These are phyloP conservation scores for Empidonax alnorum DNA, from an alignment of 2,113 vertebrate species.

Conservation along the genomic window DNA sequence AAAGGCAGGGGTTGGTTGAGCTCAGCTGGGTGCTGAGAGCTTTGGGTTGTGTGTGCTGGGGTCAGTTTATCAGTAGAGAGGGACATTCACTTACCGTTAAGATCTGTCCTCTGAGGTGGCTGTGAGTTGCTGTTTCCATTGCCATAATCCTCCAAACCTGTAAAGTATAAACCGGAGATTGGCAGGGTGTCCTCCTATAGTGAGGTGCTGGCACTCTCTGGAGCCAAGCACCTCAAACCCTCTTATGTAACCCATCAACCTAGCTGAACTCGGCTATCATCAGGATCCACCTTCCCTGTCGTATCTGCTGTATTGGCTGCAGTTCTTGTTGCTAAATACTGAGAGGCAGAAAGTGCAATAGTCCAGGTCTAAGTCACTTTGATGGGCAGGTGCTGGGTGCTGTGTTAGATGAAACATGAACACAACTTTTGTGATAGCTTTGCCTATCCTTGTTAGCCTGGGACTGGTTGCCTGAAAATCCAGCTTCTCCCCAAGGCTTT, in stretches of 20 bases:
- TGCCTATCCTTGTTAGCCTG: neutral
- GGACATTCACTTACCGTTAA: conserved; percentile 31
- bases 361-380: neutral
- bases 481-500: neutral
- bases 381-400: neutral
- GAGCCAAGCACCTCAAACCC: neutral
- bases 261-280: neutral
- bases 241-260: neutral
- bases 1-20: neutral
- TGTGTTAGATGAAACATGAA: neutral
- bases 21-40: neutral
- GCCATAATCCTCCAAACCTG: conserved; percentile 44
- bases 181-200: neutral
- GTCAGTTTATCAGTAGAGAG: neutral
- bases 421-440: neutral
- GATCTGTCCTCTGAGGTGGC: conserved; percentile 3
- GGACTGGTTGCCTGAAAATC: neutral
- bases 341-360: neutral
- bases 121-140: conserved; percentile 63
- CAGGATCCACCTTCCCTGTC: neutral
- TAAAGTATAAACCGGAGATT: neutral
- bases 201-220: neutral
- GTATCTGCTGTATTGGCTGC: neutral
- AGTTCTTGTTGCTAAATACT: neutral
- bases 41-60: neutral